Evolutionary conservation across 2,113 vertebrate genomes (phyloP).

Genomic region (Corydoras sp.): DNA sequence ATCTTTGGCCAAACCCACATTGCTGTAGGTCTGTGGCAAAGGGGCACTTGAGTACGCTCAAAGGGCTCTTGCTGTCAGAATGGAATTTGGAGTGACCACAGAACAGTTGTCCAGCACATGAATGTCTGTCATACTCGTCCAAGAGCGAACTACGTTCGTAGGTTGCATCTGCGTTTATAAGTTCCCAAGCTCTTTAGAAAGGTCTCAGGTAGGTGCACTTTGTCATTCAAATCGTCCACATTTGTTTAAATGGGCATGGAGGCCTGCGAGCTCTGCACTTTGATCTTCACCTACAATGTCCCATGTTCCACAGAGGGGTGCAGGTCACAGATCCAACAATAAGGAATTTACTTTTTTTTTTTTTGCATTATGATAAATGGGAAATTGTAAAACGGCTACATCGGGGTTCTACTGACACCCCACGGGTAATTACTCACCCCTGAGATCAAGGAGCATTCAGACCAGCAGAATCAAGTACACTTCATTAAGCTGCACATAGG

Average conservation of each 20-base stretch:
- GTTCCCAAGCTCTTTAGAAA: conserved; percentile 16
- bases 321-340: not conserved
- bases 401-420: no score
- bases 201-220: conserved; percentile 12
- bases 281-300: not conserved
- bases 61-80: conserved; percentile 71
- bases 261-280: not conserved
- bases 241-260: not conserved
- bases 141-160: conserved; percentile 27
- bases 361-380: no score
- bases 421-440: not conserved
- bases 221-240: not conserved
- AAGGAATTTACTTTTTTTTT: no score
- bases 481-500: not conserved
- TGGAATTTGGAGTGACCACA: conserved; percentile 71
- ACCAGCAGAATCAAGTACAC: conserved; percentile 5
- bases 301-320: not conserved
- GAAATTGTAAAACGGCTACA: no score
- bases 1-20: conserved; percentile 45
- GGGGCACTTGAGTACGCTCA: conserved; percentile 61
- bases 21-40: conserved; percentile 59
- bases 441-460: conserved; percentile 9
- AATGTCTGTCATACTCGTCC: conserved; percentile 32
- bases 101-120: conserved; percentile 39
- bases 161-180: conserved; percentile 28